Evolutionary conservation across 2,888 invertebrate species (phyloP).

Genomic region (Anthophora plumipes): DNA sequence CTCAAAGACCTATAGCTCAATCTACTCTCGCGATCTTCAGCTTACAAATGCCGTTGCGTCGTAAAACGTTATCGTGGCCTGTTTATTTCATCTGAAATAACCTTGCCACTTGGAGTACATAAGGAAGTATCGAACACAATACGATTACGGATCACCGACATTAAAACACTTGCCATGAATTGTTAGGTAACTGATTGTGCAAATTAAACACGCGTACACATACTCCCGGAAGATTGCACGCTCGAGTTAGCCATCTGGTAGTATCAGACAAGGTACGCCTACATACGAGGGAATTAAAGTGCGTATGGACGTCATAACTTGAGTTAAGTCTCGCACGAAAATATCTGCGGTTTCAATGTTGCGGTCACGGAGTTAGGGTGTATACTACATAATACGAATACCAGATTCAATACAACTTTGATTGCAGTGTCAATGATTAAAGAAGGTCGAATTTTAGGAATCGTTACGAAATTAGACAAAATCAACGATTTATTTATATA

Average conservation of each 20-base stretch:
- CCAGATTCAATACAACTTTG: too few relatives aligned
- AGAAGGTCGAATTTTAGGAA: slow-evolving; percentile 35
- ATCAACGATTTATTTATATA: background rate
- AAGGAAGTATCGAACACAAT: slow-evolving; percentile 36
- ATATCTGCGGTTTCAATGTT: slow-evolving; percentile 55
- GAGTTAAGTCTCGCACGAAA: slow-evolving; percentile 45
- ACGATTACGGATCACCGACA: slow-evolving; percentile 46
- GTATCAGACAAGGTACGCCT: slow-evolving; percentile 52
- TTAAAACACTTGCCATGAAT: slow-evolving; percentile 51
- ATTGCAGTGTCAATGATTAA: slow-evolving; percentile 7
- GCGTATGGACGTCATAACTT: slow-evolving; percentile 54
- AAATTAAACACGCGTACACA: slow-evolving; percentile 40
- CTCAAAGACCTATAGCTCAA: slow-evolving; percentile 11
- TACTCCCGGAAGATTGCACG: slow-evolving; percentile 49
- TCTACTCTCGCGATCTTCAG: slow-evolving; percentile 38
- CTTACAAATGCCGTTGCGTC: slow-evolving; percentile 24
- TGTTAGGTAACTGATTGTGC: slow-evolving; percentile 49
- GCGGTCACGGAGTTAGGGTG: slow-evolving; percentile 45
- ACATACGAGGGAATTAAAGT: slow-evolving; percentile 56
- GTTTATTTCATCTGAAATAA: slow-evolving; percentile 40
- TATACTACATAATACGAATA: too few relatives aligned
- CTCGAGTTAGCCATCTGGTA: slow-evolving; percentile 33
- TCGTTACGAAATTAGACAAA: background rate
- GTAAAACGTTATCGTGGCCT: slow-evolving; percentile 44
- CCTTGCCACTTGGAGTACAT: slow-evolving; percentile 7